These are phyloP conservation scores for Dermolepida albohirtum DNA, from an alignment of 2,888 invertebrate species.

Conservation along the genomic window DNA sequence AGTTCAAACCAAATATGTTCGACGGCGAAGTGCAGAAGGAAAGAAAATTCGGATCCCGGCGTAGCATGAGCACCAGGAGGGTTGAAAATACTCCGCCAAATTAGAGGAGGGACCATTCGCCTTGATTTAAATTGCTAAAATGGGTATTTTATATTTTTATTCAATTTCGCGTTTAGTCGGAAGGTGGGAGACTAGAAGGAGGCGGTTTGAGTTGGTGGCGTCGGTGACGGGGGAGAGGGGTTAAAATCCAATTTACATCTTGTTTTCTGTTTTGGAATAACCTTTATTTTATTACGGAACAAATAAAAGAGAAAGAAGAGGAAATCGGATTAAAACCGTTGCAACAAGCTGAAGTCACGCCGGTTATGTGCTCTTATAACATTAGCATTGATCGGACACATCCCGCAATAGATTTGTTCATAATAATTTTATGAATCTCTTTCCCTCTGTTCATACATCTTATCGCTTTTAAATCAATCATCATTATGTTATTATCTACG, in stretches of 20 bases:
- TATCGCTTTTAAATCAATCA: constrained; percentile 37
- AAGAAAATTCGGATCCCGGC: too few species aligned
- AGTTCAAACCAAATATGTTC: constrained; percentile 1
- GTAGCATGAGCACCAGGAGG: not conserved
- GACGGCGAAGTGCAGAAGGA: too few species aligned
- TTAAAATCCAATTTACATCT: constrained; percentile 46
- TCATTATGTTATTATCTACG: constrained; percentile 27
- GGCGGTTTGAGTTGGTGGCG: not conserved
- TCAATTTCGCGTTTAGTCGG: constrained; percentile 59
- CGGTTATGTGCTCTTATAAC: constrained; percentile 55
- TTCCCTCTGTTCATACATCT: constrained; percentile 20
- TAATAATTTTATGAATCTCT: constrained; percentile 40
- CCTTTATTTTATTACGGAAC: constrained; percentile 51
- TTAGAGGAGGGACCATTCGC: constrained; percentile 49
- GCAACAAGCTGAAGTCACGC: constrained; percentile 50
- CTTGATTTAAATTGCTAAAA: constrained; percentile 66
- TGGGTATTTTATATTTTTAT: constrained; percentile 65
- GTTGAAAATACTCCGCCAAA: constrained; percentile 19
- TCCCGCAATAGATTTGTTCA: constrained; percentile 50
- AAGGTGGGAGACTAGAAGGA: not conserved
- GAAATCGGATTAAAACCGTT: constrained; percentile 39
- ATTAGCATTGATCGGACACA: constrained; percentile 61
- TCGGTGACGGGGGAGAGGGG: constrained; percentile 1
- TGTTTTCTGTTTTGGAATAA: constrained; percentile 49
- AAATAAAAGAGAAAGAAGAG: constrained; percentile 48